These are phyloP conservation scores for Arge pagana DNA, from an alignment of 2,888 invertebrate genomes.

Conservation along the genomic window DNA sequence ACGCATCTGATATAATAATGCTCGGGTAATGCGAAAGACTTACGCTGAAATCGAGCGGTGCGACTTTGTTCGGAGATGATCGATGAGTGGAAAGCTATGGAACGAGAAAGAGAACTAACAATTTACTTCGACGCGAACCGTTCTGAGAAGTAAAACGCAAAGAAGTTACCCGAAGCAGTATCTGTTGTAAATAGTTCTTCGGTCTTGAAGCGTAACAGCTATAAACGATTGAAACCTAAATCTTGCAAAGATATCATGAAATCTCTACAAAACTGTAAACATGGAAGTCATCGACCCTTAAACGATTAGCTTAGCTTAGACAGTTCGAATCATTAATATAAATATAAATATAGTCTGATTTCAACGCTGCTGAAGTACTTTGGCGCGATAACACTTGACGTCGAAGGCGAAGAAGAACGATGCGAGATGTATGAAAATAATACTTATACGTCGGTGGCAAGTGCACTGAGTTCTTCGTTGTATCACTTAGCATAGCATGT, in stretches of 20 bases:
- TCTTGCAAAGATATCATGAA: constrained; percentile 3
- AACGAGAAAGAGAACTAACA: background rate
- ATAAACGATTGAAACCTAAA: no score
- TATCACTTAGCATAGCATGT: no score
- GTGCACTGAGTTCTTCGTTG: no score
- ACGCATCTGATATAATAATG: constrained; percentile 36
- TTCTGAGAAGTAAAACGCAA: constrained; percentile 7
- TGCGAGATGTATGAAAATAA: no score
- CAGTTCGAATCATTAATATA: constrained; percentile 17
- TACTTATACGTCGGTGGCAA: no score
- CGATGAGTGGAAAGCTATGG: background rate
- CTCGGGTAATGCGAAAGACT: constrained; percentile 36
- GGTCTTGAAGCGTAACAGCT: constrained; percentile 8
- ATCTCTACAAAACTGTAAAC: background rate
- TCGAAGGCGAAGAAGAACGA: no score
- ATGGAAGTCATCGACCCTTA: constrained; percentile 15
- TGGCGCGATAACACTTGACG: no score
- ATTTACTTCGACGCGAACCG: no score
- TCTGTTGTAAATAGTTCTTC: constrained; percentile 35
- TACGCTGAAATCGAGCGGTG: background rate
- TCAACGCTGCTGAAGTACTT: no score
- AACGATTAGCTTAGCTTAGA: constrained; percentile 11
- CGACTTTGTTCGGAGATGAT: constrained; percentile 10
- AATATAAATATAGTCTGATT: constrained; percentile 16
- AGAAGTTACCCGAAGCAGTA: constrained; percentile 34